phyloP scores from a whole-genome alignment of 2,113 vertebrate species.

The Chlorodrepanis virens region DNA sequence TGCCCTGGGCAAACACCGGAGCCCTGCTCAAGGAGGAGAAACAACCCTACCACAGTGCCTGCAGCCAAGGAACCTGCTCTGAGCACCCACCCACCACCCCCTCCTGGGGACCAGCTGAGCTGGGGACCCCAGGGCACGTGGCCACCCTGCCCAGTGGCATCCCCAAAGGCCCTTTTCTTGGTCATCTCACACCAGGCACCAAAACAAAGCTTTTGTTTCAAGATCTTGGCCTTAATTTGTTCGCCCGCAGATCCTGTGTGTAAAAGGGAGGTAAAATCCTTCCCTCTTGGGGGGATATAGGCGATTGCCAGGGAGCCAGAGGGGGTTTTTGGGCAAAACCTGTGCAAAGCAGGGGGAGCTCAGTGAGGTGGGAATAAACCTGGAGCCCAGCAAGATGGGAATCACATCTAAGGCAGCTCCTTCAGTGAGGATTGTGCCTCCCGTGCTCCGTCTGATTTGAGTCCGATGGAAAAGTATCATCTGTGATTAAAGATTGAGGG shows the following conservation, averaged over 20 bases:
- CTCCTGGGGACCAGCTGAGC: background rate
- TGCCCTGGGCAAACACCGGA: accelerated
- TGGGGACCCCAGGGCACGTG: accelerated
- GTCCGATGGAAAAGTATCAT: background rate
- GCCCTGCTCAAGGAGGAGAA: background rate
- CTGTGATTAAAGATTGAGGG: slow-evolving; percentile 6
- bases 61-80: background rate
- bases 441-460: accelerated
- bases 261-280: background rate
- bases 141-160: background rate
- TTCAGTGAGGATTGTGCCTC: background rate
- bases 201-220: background rate
- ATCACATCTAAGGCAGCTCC: background rate
- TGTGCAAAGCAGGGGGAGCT: background rate
- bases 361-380: background rate
- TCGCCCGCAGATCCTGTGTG: background rate
- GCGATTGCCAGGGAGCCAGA: background rate
- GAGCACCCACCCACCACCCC: background rate
- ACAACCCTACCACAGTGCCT: background rate
- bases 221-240: background rate
- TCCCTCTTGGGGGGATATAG: background rate
- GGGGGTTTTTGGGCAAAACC: background rate
- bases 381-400: background rate
- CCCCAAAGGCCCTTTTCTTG: background rate
- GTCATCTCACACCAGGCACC: background rate